Conservation (phyloP, 2,797 vertebrate genomes). For the Leptoclinus maculatus region DNA sequence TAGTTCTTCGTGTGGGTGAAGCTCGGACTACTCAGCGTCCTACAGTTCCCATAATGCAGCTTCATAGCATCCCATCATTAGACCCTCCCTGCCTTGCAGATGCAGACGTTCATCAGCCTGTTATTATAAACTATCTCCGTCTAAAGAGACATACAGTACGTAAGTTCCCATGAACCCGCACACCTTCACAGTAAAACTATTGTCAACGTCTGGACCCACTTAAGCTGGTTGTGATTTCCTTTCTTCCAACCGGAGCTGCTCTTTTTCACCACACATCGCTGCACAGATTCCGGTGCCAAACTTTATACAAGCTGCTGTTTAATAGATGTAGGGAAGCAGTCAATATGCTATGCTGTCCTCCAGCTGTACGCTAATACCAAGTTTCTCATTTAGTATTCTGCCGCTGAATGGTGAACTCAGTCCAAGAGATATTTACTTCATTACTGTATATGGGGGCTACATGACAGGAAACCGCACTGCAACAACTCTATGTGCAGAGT, state of each 20-base stretch:
- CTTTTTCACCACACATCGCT: slow-evolving; percentile 42
- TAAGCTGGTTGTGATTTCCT: slow-evolving; percentile 59
- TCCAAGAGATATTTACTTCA: slow-evolving; percentile 28
- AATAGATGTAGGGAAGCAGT: slow-evolving; percentile 58
- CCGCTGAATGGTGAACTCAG: slow-evolving; percentile 15
- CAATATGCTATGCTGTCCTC: slow-evolving; percentile 45
- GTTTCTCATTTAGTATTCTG: slow-evolving; percentile 39
- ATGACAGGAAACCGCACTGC: slow-evolving; percentile 11
- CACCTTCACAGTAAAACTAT: slow-evolving; percentile 55
- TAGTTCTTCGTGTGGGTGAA: background rate
- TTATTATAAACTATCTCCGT: background rate
- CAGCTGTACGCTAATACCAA: slow-evolving; percentile 44
- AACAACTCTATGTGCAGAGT: slow-evolving; percentile 28
- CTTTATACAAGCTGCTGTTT: slow-evolving; percentile 64
- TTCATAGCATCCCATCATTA: background rate
- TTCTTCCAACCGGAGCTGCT: slow-evolving; percentile 31
- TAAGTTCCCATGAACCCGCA: background rate
- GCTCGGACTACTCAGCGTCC: background rate
- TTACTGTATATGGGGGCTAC: slow-evolving; percentile 2
- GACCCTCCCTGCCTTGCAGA: background rate
- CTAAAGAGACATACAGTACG: background rate
- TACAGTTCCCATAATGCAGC: slow-evolving; percentile 11
- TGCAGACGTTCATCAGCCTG: background rate
- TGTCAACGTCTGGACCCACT: slow-evolving; percentile 45
- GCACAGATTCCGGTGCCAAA: slow-evolving; percentile 33